A percentile compares a stretch with the other conserved stretches of the same genome.
These are phyloP conservation scores for Tanytarsus gracilentus DNA, from an alignment of 2,888 invertebrate species.

Conservation along the genomic window DNA sequence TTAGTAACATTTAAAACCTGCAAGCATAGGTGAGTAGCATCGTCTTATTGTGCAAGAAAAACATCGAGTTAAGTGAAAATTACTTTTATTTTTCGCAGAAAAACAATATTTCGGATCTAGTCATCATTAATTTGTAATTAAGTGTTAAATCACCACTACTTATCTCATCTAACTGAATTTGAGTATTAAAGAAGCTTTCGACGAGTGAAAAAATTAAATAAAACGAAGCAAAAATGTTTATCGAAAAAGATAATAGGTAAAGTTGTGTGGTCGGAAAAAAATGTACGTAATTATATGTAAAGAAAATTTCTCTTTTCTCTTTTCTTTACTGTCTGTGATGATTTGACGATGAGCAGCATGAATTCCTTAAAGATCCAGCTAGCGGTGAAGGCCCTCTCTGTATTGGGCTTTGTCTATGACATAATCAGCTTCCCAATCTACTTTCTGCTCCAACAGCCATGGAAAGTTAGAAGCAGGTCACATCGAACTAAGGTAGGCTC, in stretches of 20 bases:
- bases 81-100: too few relatives aligned
- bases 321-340: slow-evolving; percentile 31
- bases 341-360: slow-evolving; percentile 45
- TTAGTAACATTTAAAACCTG: too few relatives aligned
- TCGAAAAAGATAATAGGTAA: slow-evolving; percentile 25
- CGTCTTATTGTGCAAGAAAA: too few relatives aligned
- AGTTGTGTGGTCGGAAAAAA: background rate
- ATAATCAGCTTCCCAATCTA: slow-evolving; percentile 85
- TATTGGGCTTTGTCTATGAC: slow-evolving; percentile 78
- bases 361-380: slow-evolving; percentile 59
- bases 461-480: slow-evolving; percentile 69
- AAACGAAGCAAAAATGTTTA: slow-evolving; percentile 20
- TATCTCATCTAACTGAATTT: too few relatives aligned
- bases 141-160: too few relatives aligned
- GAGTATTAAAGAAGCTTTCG: too few relatives aligned
- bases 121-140: too few relatives aligned
- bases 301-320: slow-evolving; percentile 30
- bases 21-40: too few relatives aligned
- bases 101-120: too few relatives aligned
- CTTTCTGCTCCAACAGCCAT: slow-evolving; percentile 76
- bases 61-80: too few relatives aligned
- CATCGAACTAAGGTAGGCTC: slow-evolving; percentile 63
- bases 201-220: too few relatives aligned
- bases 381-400: slow-evolving; percentile 68
- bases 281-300: background rate